Percentiles rank a stretch among this genome's conserved stretches.
phyloP scores from a whole-genome alignment of 2,888 invertebrate species.

The Steinernema hermaphroditum region DNA sequence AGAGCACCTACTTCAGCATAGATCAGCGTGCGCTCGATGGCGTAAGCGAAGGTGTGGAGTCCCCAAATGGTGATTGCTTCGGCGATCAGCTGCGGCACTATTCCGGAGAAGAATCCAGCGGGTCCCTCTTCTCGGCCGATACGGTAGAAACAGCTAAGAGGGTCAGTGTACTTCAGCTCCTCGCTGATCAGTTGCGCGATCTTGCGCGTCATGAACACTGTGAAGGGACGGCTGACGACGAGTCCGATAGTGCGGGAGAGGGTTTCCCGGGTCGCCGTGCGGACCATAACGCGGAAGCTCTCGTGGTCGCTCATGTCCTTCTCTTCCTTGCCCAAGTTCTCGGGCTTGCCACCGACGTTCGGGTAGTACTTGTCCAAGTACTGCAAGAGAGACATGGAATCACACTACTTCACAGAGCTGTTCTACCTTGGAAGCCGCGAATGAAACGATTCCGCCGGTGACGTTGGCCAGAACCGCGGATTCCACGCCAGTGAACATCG shows the following conservation, averaged over 20 bases:
- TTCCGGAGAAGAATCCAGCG: constrained; percentile 77
- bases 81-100: constrained; percentile 83
- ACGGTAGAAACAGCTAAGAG: constrained; percentile 74
- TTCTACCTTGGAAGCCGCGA: background rate
- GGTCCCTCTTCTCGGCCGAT: constrained; percentile 86
- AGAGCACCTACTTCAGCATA: constrained; percentile 20
- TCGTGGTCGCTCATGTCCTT: constrained; percentile 50
- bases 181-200: constrained; percentile 93
- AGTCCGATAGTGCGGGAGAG: constrained; percentile 75
- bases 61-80: constrained; percentile 81
- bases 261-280: constrained; percentile 72
- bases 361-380: constrained; percentile 61
- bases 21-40: constrained; percentile 43
- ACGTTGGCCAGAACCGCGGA: constrained; percentile 49
- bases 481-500: constrained; percentile 61
- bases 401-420: background rate
- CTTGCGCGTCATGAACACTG: constrained; percentile 83
- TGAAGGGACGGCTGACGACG: constrained; percentile 73
- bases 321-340: constrained; percentile 49
- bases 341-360: constrained; percentile 57
- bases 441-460: constrained; percentile 47
- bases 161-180: constrained; percentile 77
- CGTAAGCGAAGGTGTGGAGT: constrained; percentile 72
- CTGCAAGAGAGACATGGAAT: constrained; percentile 37
- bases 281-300: constrained; percentile 51